Base-by-base conservation (phyloP, 2,888 invertebrate genomes). In the Ectemnius cavifrons region DNA sequence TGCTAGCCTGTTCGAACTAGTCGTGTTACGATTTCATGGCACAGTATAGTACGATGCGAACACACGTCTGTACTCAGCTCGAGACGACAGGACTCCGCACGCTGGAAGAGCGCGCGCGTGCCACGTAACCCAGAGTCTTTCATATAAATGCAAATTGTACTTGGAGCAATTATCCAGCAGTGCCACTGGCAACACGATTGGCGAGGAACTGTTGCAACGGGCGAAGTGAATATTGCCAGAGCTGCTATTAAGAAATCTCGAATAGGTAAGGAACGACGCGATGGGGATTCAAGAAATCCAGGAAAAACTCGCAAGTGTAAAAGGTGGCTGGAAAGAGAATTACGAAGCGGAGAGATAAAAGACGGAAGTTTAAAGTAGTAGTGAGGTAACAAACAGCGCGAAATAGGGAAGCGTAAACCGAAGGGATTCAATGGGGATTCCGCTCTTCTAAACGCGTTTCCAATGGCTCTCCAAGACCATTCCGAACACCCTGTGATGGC, bases 371-470 rank as follows among this genome's bases (percentile, higher is more conserved):
- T 52, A 14, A 52, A 52, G 52, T 52, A 14, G n/a, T 4, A 16
- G 2, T 16, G 16, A 52, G 6, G 52, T 52, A 16, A 52, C 52
- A 52, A 52, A 16, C n/a, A 52, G 52, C 52, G 14, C 14, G 52
- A 16, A 52, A 52, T 52, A 16, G n/a, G 52, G 16, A 52, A 52
- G 52, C 52, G 52, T 52, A 52, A 52, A 52, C 52, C 52, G 52
- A n/a, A 52, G 14, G 37, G 37, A 37, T 16, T 52, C 52, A 13
- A 52, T 52, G 6, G 52, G 16, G 52, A 52, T 52, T 52, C 52
- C n/a, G 52, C 16, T 16, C 8, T 6, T 52, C 52, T 14, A 52
- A 52, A 52, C 16, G n/a, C 16, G 16, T 52, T 52, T 6, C 52
- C 37, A 11, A 52, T 37, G 52, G 16, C 16, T n/a, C 16, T 52